Percentiles rank a stretch among this genome's conserved stretches.
phyloP scores from a whole-genome alignment of 1,140 invertebrate species.

The Calliopsis andreniformis region DNA sequence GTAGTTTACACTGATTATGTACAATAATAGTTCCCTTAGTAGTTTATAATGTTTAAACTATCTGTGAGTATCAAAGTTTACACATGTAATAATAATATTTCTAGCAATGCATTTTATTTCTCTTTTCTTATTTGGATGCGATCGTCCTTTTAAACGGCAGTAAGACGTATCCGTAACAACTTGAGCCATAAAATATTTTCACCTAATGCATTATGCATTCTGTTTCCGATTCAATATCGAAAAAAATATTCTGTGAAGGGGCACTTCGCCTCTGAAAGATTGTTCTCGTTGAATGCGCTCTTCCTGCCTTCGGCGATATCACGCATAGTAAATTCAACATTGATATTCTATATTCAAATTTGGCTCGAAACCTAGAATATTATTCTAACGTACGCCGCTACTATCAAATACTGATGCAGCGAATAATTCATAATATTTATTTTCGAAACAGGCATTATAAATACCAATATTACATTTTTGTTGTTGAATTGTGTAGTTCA shows the following conservation, averaged over 20 bases:
- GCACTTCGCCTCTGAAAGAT: conserved; percentile 28
- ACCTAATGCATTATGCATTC: conserved; percentile 58
- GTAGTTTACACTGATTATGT: too few species aligned
- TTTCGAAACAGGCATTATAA: too few species aligned
- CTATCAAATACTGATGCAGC: background rate
- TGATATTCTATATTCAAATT: conserved; percentile 57
- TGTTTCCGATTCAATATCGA: conserved; percentile 46
- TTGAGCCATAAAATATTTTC: conserved; percentile 46
- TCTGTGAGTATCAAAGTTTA: too few species aligned
- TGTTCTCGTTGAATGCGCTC: conserved; percentile 24
- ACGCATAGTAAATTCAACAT: conserved; percentile 36
- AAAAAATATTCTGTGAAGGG: conserved; percentile 55
- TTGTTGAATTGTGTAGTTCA: too few species aligned
- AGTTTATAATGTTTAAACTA: too few species aligned
- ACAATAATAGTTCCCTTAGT: too few species aligned
- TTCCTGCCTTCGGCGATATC: conserved; percentile 33
- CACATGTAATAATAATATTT: too few species aligned
- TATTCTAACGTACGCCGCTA: conserved; percentile 16
- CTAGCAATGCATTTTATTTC: too few species aligned
- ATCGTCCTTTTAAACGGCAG: background rate
- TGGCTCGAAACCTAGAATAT: background rate
- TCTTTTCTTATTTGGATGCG: background rate
- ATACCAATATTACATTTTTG: too few species aligned
- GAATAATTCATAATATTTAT: background rate
- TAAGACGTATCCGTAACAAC: background rate